Conservation (phyloP, 2,797 vertebrate genomes). For the Myripristis jacobus region DNA sequence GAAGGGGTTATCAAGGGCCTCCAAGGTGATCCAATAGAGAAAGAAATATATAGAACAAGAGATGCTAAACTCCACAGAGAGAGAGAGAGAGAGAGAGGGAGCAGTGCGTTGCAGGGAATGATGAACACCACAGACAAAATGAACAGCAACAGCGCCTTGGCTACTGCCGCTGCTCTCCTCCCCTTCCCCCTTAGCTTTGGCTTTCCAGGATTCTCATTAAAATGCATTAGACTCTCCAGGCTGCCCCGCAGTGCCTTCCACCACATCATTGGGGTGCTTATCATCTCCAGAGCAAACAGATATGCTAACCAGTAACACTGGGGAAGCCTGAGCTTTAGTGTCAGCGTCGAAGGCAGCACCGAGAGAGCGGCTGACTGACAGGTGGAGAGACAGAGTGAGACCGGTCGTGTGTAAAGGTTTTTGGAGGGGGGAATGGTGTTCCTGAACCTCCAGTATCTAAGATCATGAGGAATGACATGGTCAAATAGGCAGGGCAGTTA, state of each 20-base stretch:
- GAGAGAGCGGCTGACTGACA: conserved; percentile 25
- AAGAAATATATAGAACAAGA: conserved; percentile 31
- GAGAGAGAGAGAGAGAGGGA: conserved; percentile 48
- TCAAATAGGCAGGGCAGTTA: background rate
- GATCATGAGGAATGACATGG: conserved; percentile 13
- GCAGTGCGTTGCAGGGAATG: conserved; percentile 20
- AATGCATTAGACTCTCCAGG: conserved; percentile 73
- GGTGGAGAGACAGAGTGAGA: background rate
- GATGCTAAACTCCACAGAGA: conserved; percentile 6
- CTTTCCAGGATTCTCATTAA: conserved; percentile 79
- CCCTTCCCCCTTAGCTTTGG: conserved; percentile 21
- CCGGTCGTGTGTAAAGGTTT: background rate
- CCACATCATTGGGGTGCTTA: conserved; percentile 74
- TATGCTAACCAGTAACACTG: conserved; percentile 68
- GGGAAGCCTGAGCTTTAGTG: conserved; percentile 37
- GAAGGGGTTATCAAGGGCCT: conserved; percentile 34
- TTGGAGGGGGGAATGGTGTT: background rate
- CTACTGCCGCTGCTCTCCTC: conserved; percentile 2
- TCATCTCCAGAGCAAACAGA: conserved; percentile 76
- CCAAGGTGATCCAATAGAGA: conserved; percentile 47
- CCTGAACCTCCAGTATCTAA: background rate
- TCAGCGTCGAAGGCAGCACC: conserved; percentile 21
- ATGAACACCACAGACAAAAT: conserved; percentile 26
- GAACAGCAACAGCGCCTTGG: conserved; percentile 19
- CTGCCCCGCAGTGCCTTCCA: conserved; percentile 54